These are phyloP conservation scores for Xiphorhynchus elegans DNA, from an alignment of 2,113 vertebrate species.

Conservation along the genomic window DNA sequence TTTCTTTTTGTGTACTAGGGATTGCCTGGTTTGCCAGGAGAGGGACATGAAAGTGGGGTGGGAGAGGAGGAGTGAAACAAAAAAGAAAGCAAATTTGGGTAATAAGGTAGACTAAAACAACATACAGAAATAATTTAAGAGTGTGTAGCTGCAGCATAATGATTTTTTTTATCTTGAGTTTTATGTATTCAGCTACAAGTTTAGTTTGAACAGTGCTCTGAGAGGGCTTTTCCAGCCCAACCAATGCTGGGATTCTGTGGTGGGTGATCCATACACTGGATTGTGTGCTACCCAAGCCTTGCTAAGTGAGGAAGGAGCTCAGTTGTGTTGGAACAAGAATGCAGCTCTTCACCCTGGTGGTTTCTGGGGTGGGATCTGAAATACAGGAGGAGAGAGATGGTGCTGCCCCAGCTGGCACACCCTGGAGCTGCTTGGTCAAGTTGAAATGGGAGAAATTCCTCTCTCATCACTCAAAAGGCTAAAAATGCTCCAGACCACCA, in stretches of 20 bases:
- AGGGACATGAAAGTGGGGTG: background rate
- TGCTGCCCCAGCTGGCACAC: background rate
- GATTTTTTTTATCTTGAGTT: no score
- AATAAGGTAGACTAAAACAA: background rate
- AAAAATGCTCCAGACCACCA: background rate
- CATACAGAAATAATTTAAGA: background rate
- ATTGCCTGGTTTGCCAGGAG: background rate
- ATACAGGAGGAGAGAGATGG: background rate
- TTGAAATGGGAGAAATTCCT: background rate
- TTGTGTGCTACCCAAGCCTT: background rate
- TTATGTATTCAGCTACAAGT: background rate
- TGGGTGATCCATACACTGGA: background rate
- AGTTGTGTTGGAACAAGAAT: background rate
- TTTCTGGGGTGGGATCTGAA: background rate
- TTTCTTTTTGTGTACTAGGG: background rate
- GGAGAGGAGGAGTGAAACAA: background rate
- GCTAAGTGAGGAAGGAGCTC: background rate
- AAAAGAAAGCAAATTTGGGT: background rate
- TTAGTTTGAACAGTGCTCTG: background rate
- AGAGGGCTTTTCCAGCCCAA: background rate
- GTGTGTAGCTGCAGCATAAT: background rate
- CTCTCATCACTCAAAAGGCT: background rate
- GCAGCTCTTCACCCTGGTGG: fast-evolving
- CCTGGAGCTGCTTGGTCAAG: background rate
- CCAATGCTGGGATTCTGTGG: background rate